Evolutionary conservation across 23 tunicate species (phyloP), one percentile per base, ranked within the genome.

Genomic region (Halocynthia aurantium): DNA sequence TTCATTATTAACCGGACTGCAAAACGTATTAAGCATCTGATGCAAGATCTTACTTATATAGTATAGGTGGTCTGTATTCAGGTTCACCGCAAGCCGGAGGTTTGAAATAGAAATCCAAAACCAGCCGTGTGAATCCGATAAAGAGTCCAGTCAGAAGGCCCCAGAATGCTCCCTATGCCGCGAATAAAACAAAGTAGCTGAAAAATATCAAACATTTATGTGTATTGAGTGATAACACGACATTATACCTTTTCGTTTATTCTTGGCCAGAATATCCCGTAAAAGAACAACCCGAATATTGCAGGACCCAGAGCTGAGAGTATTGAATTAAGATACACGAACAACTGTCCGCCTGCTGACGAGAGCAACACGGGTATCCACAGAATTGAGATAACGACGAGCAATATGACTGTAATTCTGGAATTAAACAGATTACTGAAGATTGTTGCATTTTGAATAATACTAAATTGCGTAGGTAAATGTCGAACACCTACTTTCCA

Each of bases 261-360:
- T 61, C 87, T 62, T 51, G 95, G 95, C 78, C 84, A 79, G 67
- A 80, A 20, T 13, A 88, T 68, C 0, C 83, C 95, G 54, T 77
- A 83, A 11, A 88, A 67, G 60, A 83, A 88, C 11, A 88, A 70
- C 6, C 57, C 86, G 20, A 83, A 83, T 55, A 88, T 88, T 5
- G 95, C 87, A 20, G 95, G 95, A 17, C 87, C 95, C 7, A 88
- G 84, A 31, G 95, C 86, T 6, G 95, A 83, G 50, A 77, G 95
- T 52, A 88, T 83, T 15, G 81, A 70, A 19, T 88, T 83, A 44
- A 88, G 56, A 61, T 88, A 88, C 19, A 88, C 68, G 76, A 82
- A 88, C 15, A 88, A 55, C 61, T 88, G 95, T 22, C 87, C 95
- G 52, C 95, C 95, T 10, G 95, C 87, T 7, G 95, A 88, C 8